Evolutionary conservation across 1,140 invertebrate species (phyloP).

Genomic region (Drosophila hydei): DNA sequence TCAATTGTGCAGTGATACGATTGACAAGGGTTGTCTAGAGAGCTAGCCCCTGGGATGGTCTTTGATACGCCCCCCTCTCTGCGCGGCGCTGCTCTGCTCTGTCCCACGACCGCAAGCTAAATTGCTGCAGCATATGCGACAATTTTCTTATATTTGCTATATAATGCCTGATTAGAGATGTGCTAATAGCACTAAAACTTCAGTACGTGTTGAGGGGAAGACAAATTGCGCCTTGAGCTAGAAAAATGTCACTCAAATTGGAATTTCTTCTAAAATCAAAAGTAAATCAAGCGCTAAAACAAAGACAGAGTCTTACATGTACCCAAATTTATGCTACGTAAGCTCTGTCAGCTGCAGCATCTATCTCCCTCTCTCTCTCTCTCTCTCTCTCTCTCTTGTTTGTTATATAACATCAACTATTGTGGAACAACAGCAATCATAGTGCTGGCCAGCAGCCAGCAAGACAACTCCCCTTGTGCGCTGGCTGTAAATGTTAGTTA

Average conservation of each 20-base stretch:
- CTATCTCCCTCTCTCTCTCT: conserved; percentile 1
- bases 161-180: conserved; percentile 63
- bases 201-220: neutral
- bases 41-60: conserved; percentile 16
- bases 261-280: conserved; percentile 59
- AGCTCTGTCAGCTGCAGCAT: neutral
- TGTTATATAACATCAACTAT: conserved; percentile 72
- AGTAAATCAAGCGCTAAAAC: conserved; percentile 40
- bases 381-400: conserved; percentile 32
- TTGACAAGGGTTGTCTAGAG: conserved; percentile 35
- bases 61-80: conserved; percentile 17
- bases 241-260: conserved; percentile 49
- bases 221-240: neutral
- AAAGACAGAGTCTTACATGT: neutral
- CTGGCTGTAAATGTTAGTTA: conserved; percentile 63
- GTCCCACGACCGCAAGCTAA: conserved; percentile 57
- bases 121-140: conserved; percentile 76
- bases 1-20: conserved; percentile 74
- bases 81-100: neutral
- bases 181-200: conserved; percentile 29
- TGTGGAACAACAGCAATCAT: conserved; percentile 67
- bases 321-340: neutral
- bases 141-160: conserved; percentile 57
- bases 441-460: conserved; percentile 50
- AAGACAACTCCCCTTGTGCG: neutral